These are phyloP conservation scores for Malurus splendens DNA, from an alignment of 2,797 vertebrate species.

Conservation along the genomic window DNA sequence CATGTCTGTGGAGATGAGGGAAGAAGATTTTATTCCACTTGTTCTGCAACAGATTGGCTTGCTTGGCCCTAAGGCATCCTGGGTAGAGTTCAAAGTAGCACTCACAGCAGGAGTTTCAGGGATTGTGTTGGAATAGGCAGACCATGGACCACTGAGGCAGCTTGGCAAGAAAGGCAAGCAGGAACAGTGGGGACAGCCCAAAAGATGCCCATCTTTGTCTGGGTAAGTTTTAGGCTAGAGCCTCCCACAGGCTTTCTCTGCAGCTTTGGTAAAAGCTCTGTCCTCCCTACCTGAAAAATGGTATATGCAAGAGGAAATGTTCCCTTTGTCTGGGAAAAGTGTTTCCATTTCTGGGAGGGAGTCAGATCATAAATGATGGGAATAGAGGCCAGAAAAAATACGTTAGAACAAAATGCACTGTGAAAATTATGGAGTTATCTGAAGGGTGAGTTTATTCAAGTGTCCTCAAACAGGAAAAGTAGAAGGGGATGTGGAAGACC, in stretches of 20 bases:
- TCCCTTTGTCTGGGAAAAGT: neutral
- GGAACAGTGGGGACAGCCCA: neutral
- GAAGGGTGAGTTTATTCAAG: neutral
- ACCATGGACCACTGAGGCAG: neutral
- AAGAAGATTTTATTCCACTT: neutral
- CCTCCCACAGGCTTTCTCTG: neutral
- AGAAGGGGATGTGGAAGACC: neutral
- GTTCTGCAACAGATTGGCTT: neutral
- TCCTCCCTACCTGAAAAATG: neutral
- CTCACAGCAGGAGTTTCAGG: neutral
- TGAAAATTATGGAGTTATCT: neutral
- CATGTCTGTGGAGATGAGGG: neutral
- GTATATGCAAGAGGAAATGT: neutral
- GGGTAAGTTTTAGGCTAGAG: neutral
- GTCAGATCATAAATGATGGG: neutral
- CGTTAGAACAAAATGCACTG: neutral
- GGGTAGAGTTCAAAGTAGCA: neutral
- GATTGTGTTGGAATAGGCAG: neutral
- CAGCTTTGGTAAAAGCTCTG: neutral
- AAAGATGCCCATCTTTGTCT: fast-evolving
- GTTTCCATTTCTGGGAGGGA: neutral
- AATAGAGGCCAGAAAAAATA: neutral
- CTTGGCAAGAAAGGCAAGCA: neutral
- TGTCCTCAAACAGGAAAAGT: neutral
- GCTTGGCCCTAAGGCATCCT: neutral